Evolutionary conservation across 1,140 invertebrate species (phyloP).

Genomic region (Physella acuta): DNA sequence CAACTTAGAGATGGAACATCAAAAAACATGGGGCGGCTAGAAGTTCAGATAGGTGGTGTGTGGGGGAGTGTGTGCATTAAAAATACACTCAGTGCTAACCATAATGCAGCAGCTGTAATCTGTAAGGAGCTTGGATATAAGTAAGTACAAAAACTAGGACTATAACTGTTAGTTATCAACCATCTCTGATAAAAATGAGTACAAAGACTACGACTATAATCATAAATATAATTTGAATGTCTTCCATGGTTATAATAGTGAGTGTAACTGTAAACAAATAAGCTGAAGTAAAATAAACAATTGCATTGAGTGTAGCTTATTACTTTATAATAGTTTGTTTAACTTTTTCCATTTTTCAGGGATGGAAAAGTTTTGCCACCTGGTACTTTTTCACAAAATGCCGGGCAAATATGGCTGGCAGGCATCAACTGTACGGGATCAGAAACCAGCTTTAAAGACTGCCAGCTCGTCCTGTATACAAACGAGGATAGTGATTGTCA

Average conservation of each 20-base stretch:
- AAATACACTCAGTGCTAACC: conserved; percentile 9
- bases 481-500: not conserved
- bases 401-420: conserved; percentile 2
- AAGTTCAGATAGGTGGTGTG: conserved; percentile 43
- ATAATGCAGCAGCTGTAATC: conserved; percentile 39
- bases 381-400: not conserved
- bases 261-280: too few species aligned
- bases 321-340: too few species aligned
- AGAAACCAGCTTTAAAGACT: not conserved
- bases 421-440: not conserved
- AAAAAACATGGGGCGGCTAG: conserved; percentile 35
- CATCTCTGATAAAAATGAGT: too few species aligned
- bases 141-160: too few species aligned
- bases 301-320: too few species aligned
- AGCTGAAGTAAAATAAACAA: too few species aligned
- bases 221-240: too few species aligned
- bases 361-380: not conserved
- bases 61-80: conserved; percentile 47
- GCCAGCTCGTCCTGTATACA: not conserved
- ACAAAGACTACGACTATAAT: too few species aligned
- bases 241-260: too few species aligned
- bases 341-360: not conserved
- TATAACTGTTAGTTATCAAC: too few species aligned
- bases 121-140: conserved; percentile 35
- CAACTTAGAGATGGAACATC: conserved; percentile 6